Base-by-base conservation (phyloP, 1,140 invertebrate genomes). In the Melanaphis sacchari region DNA sequence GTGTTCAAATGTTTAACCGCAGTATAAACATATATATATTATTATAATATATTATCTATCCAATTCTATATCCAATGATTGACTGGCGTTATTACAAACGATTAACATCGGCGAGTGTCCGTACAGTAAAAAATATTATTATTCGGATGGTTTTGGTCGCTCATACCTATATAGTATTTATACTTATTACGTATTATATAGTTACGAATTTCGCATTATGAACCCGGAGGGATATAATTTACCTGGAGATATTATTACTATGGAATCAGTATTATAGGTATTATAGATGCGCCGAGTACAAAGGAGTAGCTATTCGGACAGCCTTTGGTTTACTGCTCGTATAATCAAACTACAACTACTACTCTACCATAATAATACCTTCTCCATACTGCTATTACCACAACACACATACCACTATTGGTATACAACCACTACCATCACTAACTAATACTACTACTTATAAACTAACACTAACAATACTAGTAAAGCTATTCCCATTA, bases 1-100 rank as follows among this genome's bases (percentile, higher is more conserved):
- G 87, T 89, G 87, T 89, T 89, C 49, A 38, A 89, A 38, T 85
- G 40, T 85, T 41, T 85, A 85, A 85, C 84, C 40, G 31, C 40
- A 41, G 84, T 85, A 40, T 85, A 85, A 43, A 26, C 24, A 43
- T 85, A 85, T 41, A 41, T 76, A 76, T 66, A 59, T 54, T 76
- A 76, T 76, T 40, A 24, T 81, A 81, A 81, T 81, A 81, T 38
- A 82, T 82, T 82, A 38, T 82, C 36, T 38, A 82, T 82, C 36
- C 36, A 82, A 82, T 38, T 38, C 22, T 82, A 81, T 81, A 82
- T 38, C 36, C 76, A 38, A 82, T 21, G 36, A 38, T 22, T 38
- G 36, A 8, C 36, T 21, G 36, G 76, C 36, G 36, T 82, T 2
- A 22, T 24, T 38, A 82, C 22, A n/a, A 31, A 76, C 36, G 36